Evolutionary conservation across 1,140 invertebrate genomes (phyloP), one percentile per base, ranked within the genome.

Genomic region (Daktulosphaira vitifoliae): DNA sequence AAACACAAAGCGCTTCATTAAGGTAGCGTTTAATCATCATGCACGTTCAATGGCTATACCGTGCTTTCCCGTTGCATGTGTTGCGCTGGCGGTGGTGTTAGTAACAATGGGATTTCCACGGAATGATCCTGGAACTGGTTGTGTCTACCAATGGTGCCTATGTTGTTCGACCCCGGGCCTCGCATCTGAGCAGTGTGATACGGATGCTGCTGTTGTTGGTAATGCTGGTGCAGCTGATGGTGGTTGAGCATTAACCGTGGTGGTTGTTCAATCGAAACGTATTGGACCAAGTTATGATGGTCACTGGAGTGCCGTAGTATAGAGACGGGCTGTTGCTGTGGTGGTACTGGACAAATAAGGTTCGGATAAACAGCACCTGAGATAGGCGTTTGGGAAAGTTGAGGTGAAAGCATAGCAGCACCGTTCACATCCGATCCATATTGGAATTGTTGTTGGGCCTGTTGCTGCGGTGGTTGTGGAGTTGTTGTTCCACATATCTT

Each of bases 81-180:
- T 70, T 73, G 73, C 68, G 76, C 76, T n/a, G n/a, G n/a, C 59
- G 76, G 73, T 54, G 76, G 76, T 68, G 76, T 76, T 70, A 77
- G 73, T 52, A 72, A 75, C 54, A 76, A 75, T 38, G 73, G 74
- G 48, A 77, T 74, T 69, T 76, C 75, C 65, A 70, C 67, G 11
- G 73, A 70, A 65, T 75, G 75, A 68, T 78, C 76, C 66, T 83
- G 81, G 75, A 82, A 81, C 68, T 81, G 81, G 73, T 83, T 82
- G 71, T 82, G 81, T 66, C 79, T 80, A n/a, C n/a, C n/a, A n/a
- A n/a, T n/a, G 29, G 67, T 80, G 79, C 68, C 82, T 80, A 68
- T 79, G 76, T 68, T 73, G 71, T 68, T 78, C 72, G 66, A 25
- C 56, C 56, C 18, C 29, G 25, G 2, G 42, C 44, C 56, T 29